Base-by-base conservation (phyloP, 2,113 vertebrate genomes). In the Microtus pennsylvanicus region DNA sequence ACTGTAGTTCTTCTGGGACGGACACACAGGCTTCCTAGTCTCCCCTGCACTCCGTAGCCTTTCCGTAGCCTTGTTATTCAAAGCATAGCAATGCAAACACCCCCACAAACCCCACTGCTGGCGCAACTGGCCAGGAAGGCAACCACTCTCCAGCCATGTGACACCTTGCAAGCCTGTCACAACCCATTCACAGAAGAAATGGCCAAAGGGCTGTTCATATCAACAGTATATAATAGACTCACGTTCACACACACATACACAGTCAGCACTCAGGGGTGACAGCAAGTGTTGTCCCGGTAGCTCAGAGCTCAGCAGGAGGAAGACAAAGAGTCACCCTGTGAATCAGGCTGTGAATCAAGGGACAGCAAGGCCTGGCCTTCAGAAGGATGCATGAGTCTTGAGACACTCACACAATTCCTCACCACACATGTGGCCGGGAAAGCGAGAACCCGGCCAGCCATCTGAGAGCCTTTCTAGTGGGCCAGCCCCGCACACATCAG, bases 331-430 rank as follows among this genome's bases (percentile, higher is more conserved):
- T 30, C 10, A 7, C 42, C 88, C 45, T 11, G 7, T 2, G 65
- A 58, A 12, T 58, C 55, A 13, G 28, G 9, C 26, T 65, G 63
- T 65, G 26, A 65, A 65, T 69, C 35, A 47, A 3, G 47, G 14
- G 38, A 11, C 55, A 19, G 28, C 45, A 19, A 35, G 8, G 8
- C 1, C 0, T 9, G 0, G 4, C 83, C 1, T 6, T 72, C 35
- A 55, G 24, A 74, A 88, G 14, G 52, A 50, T 2, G 8, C 21
- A 50, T 7, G 0, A 6, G 42, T 82, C 47, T n/a, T 33, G 58
- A 77, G 61, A 88, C 35, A 35, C 69, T 9, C 3, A 35, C 50
- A 7, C 3, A 72, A 58, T 70, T 85, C 77, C 38, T 12, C 88
- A 28, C 19, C 26, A n/a, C 21, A 38, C 22, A 13, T 4, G 1